Evolutionary conservation across 2,888 invertebrate species (phyloP), one percentile per base, ranked within the genome.

Genomic region (Hirtodrosophila confusa): DNA sequence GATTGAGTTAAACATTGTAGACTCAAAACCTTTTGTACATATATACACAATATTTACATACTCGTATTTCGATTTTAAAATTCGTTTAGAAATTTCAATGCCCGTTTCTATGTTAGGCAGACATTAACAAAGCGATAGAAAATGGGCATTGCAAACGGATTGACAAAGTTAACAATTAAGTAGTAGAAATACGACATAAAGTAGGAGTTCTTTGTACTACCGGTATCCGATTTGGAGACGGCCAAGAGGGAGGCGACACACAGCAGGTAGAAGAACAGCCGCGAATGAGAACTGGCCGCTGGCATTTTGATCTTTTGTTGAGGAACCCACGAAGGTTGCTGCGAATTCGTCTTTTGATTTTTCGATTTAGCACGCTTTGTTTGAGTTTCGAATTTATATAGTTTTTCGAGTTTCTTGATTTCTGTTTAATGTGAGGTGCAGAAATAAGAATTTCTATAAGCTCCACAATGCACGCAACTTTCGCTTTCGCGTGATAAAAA

Each of bases 141-240:
- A 35, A 90, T 72, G 45, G 90, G 83, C 83, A 88, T 89, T 27
- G 89, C 90, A 69, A 89, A 89, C 3, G 90, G 90, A 79, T 89
- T 89, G 56, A 90, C 72, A 78, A 90, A 90, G 66, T 89, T 90
- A 33, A 90, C 68, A 58, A 90, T 62, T 51, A 90, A 66, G 75
- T 89, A 90, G 71, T 89, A 90, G 63, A 90, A 90, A 73, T 90
- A 90, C 33, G 89, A 89, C 88, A 90, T 85, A 69, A 89, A 87
- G 36, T 88, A 86, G 35, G 86, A 72, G 83, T 85, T 85, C 83
- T 88, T 85, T 85, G 88, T 85, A 89, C 80, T 88, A 90, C 90
- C 90, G 74, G 89, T 75, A 73, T 90, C 90, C 54, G 90, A 86
- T 64, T 84, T 86, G 37, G 86, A 83, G 45, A 90, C 88, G 41